Evolutionary conservation across 2,797 vertebrate genomes (phyloP).

Genomic region (Tadarida brasiliensis): DNA sequence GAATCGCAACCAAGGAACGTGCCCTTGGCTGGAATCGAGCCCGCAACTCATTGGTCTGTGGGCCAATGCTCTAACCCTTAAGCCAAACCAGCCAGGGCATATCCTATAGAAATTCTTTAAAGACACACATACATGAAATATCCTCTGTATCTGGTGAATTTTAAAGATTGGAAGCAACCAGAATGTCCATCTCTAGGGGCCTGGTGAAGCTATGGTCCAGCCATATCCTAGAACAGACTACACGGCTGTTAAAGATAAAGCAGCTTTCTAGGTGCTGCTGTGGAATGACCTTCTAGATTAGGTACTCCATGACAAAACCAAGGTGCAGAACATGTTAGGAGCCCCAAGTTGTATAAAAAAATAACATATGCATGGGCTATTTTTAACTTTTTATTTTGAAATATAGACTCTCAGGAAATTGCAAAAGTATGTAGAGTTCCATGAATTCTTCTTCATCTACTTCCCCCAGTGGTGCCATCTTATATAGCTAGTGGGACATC

Average conservation of each 20-base stretch:
- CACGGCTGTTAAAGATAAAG: too few species aligned
- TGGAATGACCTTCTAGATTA: not conserved
- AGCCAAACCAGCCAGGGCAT: too few species aligned
- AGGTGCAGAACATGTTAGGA: not conserved
- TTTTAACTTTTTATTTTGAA: not conserved
- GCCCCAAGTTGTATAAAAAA: not conserved
- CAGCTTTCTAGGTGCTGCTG: not conserved
- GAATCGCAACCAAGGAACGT: too few species aligned
- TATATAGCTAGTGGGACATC: accelerated
- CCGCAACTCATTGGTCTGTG: too few species aligned
- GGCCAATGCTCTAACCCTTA: too few species aligned
- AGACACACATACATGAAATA: not conserved
- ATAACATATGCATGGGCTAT: not conserved
- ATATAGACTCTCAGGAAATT: slow-evolving; percentile 19
- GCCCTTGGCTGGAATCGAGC: too few species aligned
- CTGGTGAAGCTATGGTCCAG: not conserved
- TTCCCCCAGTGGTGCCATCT: not conserved
- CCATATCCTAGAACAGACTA: not conserved
- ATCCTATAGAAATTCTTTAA: not conserved
- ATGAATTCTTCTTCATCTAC: not conserved
- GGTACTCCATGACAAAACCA: not conserved
- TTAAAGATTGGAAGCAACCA: not conserved
- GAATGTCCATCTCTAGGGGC: not conserved
- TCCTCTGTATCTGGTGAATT: not conserved
- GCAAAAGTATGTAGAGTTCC: not conserved